A percentile compares a stretch with the other conserved stretches of the same genome.
phyloP scores from a whole-genome alignment of 2,888 invertebrate species.

The Eupeodes luniger region DNA sequence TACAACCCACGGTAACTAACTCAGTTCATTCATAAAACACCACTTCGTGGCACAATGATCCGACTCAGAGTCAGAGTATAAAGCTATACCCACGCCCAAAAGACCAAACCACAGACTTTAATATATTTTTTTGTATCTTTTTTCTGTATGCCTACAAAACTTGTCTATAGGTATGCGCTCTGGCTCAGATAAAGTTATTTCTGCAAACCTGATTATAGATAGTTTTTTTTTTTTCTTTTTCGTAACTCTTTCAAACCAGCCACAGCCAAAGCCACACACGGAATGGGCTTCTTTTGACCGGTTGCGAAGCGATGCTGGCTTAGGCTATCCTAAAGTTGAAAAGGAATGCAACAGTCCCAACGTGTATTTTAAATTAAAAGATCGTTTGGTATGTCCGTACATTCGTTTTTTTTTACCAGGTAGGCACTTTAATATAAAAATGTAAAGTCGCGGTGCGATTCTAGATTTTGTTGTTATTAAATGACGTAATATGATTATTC shows the following conservation, averaged over 20 bases:
- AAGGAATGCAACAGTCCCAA: slow-evolving; percentile 46
- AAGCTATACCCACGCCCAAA: slow-evolving; percentile 34
- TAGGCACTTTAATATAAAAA: slow-evolving; percentile 7
- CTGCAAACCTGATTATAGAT: slow-evolving; percentile 52
- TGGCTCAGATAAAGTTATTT: slow-evolving; percentile 25
- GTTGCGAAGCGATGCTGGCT: slow-evolving; percentile 41
- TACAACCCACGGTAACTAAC: slow-evolving; percentile 42
- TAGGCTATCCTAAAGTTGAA: not conserved
- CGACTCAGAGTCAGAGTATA: not conserved
- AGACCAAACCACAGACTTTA: slow-evolving; percentile 24
- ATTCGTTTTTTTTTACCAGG: slow-evolving; percentile 6
- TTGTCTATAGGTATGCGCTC: slow-evolving; percentile 1
- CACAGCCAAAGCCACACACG: slow-evolving; percentile 43
- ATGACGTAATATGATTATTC: slow-evolving; percentile 72
- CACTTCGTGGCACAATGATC: slow-evolving; percentile 53
- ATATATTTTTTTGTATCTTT: not conserved
- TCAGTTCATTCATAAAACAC: slow-evolving; percentile 73
- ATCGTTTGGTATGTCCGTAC: slow-evolving; percentile 8
- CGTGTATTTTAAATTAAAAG: slow-evolving; percentile 41
- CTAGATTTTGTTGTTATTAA: slow-evolving; percentile 28
- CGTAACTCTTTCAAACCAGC: slow-evolving; percentile 3
- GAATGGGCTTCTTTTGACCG: slow-evolving; percentile 62
- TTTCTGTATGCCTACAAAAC: slow-evolving; percentile 18
- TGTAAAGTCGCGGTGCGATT: slow-evolving; percentile 31
- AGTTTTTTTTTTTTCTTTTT: not conserved